A percentile compares a stretch with the other conserved stretches of the same genome.
Evolutionary conservation across 2,113 vertebrate species (phyloP).

Genomic region (Apeltes quadracus): DNA sequence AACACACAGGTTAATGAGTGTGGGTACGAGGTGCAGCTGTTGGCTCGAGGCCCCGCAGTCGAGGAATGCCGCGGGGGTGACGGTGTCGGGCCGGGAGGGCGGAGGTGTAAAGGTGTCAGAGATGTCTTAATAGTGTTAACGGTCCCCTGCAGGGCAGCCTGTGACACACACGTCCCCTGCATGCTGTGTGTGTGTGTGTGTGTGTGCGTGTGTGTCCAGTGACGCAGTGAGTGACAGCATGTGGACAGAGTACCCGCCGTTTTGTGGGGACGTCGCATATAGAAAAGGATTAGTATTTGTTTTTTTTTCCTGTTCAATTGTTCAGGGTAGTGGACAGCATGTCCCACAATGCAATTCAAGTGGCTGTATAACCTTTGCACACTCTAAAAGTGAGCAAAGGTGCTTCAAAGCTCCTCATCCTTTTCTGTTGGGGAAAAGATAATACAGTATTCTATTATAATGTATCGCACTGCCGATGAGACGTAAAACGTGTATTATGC

Average conservation of each 20-base stretch:
- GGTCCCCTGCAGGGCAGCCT: slow-evolving; percentile 14
- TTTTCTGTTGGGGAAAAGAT: not conserved
- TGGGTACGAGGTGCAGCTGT: slow-evolving; percentile 58
- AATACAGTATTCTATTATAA: not conserved
- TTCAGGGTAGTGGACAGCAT: not conserved
- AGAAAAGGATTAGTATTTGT: too few species aligned
- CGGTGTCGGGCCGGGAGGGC: slow-evolving; percentile 32
- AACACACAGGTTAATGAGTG: slow-evolving; percentile 53
- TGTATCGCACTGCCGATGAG: not conserved
- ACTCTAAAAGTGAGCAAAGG: not conserved
- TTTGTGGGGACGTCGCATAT: not conserved
- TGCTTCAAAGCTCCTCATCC: not conserved
- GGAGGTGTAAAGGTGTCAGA: slow-evolving; percentile 46
- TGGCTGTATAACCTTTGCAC: not conserved
- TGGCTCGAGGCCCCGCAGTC: not conserved
- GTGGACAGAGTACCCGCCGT: not conserved
- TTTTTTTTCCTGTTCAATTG: not conserved
- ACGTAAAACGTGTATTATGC: not conserved
- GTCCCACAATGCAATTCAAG: not conserved
- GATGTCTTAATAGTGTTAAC: slow-evolving; percentile 38
- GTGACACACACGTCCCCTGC: slow-evolving; percentile 19
- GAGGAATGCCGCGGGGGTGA: slow-evolving; percentile 48
- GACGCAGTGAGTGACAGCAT: not conserved
- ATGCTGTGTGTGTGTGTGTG: not conserved
- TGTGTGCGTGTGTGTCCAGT: not conserved